Conservation (phyloP, 2,888 invertebrate species). For the Amphiduros pacificus region DNA sequence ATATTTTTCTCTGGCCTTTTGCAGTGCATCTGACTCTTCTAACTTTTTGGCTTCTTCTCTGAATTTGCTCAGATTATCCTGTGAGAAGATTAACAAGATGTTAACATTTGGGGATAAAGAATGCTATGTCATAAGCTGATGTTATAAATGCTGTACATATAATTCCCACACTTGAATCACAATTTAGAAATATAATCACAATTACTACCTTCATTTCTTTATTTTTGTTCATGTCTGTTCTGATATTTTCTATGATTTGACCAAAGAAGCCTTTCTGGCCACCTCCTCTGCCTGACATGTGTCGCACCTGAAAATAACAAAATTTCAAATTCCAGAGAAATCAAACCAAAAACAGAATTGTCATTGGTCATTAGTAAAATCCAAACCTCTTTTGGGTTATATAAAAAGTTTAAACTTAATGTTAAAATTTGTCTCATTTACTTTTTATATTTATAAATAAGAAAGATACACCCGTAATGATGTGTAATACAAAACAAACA, state of each 20-base stretch:
- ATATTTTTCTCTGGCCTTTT: constrained; percentile 75
- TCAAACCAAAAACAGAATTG: too few relatives aligned
- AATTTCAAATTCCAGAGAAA: not conserved
- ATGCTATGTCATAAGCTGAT: too few relatives aligned
- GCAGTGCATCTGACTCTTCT: constrained; percentile 93
- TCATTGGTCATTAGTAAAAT: too few relatives aligned
- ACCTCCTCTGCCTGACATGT: constrained; percentile 19
- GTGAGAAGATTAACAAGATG: constrained; percentile 22
- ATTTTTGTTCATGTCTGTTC: constrained; percentile 91
- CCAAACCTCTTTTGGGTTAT: too few relatives aligned
- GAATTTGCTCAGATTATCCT: constrained; percentile 91
- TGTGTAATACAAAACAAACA: too few relatives aligned
- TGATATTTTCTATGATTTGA: constrained; percentile 86
- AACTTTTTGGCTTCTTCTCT: constrained; percentile 93
- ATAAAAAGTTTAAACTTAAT: too few relatives aligned
- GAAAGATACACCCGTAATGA: too few relatives aligned
- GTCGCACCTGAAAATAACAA: constrained; percentile 16
- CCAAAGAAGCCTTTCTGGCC: constrained; percentile 74
- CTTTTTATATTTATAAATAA: too few relatives aligned
- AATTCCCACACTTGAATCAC: not conserved
- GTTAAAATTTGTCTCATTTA: too few relatives aligned
- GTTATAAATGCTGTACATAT: too few relatives aligned
- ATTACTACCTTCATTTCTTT: constrained; percentile 85
- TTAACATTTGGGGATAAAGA: not conserved
- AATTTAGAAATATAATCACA: not conserved